A percentile compares a stretch with the other conserved stretches of the same genome.
These are phyloP conservation scores for Rutpela maculata DNA, from an alignment of 2,888 invertebrate genomes.

Conservation along the genomic window DNA sequence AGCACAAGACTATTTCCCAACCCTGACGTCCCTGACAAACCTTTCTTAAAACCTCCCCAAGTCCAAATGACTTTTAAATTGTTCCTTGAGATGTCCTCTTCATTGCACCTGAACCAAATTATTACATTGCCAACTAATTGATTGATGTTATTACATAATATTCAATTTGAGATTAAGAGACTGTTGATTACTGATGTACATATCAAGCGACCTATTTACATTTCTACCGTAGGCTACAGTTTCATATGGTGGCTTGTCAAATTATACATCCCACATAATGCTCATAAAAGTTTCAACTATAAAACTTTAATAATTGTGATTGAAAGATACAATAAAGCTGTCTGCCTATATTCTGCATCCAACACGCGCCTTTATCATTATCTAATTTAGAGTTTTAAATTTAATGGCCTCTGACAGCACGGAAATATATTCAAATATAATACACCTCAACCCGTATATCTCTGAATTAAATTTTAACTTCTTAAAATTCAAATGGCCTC, in stretches of 20 bases:
- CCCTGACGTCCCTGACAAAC: no score
- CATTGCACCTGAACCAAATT: no score
- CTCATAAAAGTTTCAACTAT: not conserved
- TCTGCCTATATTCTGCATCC: constrained; percentile 8
- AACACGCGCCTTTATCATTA: constrained; percentile 27
- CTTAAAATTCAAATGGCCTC: constrained; percentile 34
- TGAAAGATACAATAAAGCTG: constrained; percentile 16
- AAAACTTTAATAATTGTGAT: not conserved
- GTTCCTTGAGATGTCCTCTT: no score
- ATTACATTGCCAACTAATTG: no score
- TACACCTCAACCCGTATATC: constrained; percentile 30
- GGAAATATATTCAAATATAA: constrained; percentile 37
- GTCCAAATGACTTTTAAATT: no score
- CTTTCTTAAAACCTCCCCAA: no score
- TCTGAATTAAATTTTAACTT: constrained; percentile 29
- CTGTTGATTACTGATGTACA: no score
- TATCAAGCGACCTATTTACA: not conserved
- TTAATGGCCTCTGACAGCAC: constrained; percentile 11
- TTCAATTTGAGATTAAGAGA: no score
- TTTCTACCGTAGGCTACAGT: not conserved
- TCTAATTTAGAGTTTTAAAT: constrained; percentile 33
- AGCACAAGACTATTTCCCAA: no score
- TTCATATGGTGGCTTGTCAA: not conserved
- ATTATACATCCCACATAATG: not conserved
- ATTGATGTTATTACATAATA: no score